A percentile compares a stretch with the other conserved stretches of the same genome.
These are phyloP conservation scores for Chelmon rostratus DNA, from an alignment of 2,797 vertebrate genomes.

Conservation along the genomic window DNA sequence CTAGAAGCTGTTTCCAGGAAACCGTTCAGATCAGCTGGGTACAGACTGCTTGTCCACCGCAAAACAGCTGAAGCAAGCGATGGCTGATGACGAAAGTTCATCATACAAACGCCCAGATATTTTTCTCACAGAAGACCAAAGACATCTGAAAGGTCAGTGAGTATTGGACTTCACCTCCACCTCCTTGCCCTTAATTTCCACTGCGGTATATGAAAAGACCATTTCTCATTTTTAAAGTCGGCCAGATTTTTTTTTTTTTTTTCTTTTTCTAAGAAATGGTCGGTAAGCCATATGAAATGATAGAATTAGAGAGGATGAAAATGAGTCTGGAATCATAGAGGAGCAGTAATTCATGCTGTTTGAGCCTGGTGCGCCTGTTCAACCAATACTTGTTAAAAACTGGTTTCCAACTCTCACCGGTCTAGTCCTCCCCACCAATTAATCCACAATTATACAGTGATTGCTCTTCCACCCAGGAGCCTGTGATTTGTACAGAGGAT, in stretches of 20 bases:
- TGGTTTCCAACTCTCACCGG: constrained; percentile 22
- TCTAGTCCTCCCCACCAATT: constrained; percentile 24
- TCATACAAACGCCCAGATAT: constrained; percentile 11
- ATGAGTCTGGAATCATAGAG: constrained; percentile 27
- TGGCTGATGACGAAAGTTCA: background rate
- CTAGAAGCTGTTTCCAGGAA: constrained; percentile 17
- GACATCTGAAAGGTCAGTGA: constrained; percentile 60
- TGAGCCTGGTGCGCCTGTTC: constrained; percentile 30
- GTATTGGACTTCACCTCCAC: constrained; percentile 35
- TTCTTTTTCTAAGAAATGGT: background rate
- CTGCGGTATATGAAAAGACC: constrained; percentile 28
- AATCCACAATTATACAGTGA: constrained; percentile 39
- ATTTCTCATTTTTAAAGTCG: constrained; percentile 31
- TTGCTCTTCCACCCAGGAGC: constrained; percentile 22
- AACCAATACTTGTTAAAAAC: constrained; percentile 38
- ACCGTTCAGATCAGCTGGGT: background rate
- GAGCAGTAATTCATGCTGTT: constrained; percentile 23
- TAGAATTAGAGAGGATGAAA: constrained; percentile 22
- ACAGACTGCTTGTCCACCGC: background rate
- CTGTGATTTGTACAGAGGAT: constrained; percentile 23
- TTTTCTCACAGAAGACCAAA: constrained; percentile 22
- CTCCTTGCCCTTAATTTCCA: constrained; percentile 39
- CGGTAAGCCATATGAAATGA: constrained; percentile 16
- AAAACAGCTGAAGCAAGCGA: constrained; percentile 22
- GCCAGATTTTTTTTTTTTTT: background rate